Evolutionary conservation across 2,888 invertebrate species (phyloP), one percentile per base, ranked within the genome.

Genomic region (Lagria hirta): DNA sequence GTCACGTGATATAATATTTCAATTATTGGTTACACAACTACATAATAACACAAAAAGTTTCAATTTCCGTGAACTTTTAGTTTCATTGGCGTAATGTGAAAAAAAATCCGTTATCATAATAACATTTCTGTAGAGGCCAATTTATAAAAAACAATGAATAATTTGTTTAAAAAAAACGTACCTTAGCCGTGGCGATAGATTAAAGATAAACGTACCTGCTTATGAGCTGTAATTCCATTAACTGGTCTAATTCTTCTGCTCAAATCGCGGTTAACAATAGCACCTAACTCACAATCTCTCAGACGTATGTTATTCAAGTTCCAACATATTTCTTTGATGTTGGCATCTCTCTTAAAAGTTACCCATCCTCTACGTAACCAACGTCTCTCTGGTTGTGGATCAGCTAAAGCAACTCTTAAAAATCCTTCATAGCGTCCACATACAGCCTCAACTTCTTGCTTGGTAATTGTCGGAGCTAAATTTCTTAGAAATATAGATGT

Each of bases 261-360:
- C 50, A 99, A 74, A 74, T 99, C 99, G 10, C 97, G 81, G 75
- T 99, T 99, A 28, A 99, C 93, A 54, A 98, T 94, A 4, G 95
- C 93, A 10, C 93, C 93, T 55, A 96, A 75, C 70, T 96, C 96
- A 68, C 90, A 90, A 62, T 95, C 95, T 50, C 86, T 83, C 51
- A 88, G 75, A 83, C 97, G 80, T 49, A 95, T 91, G 58, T 93
- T 96, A 69, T 97, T 98, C 23, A 99, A 79, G 68, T 92, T 94
- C 97, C 97, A 99, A 73, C 98, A 99, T 55, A 99, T 98, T 68
- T 99, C 98, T 69, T 98, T 98, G 55, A 99, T 98, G 72, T 98
- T 97, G 27, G 98, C 96, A 64, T 93, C 89, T 11, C 96, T 80
- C 54, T 91, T 88, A 73, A 97, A 98, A 0, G 98, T 98, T 18